phyloP scores from a whole-genome alignment of 2,797 vertebrate genomes.

The Clarias laeviceps region DNA sequence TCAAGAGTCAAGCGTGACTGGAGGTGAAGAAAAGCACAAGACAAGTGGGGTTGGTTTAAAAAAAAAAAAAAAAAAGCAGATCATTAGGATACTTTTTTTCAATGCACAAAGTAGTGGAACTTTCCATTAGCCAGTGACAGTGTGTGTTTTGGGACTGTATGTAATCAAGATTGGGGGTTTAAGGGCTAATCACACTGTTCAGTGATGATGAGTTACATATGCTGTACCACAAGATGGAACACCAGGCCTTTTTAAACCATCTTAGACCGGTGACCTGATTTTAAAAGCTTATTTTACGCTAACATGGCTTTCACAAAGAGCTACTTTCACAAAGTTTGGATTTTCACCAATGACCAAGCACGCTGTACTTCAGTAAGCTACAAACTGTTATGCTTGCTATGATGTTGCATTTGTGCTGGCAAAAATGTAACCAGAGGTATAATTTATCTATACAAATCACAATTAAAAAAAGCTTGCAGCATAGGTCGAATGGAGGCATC shows the following conservation, averaged over 20 bases:
- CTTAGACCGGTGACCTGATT: neutral
- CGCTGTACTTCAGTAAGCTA: neutral
- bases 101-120: slow-evolving; percentile 8
- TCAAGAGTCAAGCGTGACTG: neutral
- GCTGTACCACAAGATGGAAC: neutral
- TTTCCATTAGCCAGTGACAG: neutral
- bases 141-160: neutral
- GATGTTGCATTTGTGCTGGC: neutral
- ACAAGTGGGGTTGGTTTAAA: neutral
- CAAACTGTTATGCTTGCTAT: neutral
- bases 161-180: neutral
- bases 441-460: too few species aligned
- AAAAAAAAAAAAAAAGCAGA: neutral
- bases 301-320: neutral
- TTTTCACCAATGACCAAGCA: neutral
- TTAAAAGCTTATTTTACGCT: neutral
- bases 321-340: too few species aligned
- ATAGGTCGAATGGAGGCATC: too few species aligned
- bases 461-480: too few species aligned
- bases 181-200: neutral
- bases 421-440: too few species aligned
- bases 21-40: neutral
- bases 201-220: neutral
- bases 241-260: neutral
- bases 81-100: neutral